phyloP scores from a whole-genome alignment of 2,113 vertebrate genomes.

The Gallinago jamesoni region DNA sequence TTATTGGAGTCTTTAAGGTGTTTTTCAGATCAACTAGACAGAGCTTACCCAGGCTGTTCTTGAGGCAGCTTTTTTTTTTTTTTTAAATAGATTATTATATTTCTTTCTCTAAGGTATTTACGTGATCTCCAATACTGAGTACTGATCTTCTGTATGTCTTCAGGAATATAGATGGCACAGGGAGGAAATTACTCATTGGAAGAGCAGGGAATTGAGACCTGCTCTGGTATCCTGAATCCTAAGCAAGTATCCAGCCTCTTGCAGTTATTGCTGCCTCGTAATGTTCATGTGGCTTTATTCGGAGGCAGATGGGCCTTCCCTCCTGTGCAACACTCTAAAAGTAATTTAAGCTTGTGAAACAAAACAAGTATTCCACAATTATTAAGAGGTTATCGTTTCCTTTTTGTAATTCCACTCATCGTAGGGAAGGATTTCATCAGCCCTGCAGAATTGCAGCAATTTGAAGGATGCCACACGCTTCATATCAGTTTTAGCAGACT shows the following conservation, averaged over 20 bases:
- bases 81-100: constrained; percentile 8
- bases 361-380: constrained; percentile 22
- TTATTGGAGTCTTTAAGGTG: constrained; percentile 42
- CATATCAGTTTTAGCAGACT: not conserved
- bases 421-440: constrained; percentile 4
- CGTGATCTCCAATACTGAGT: not conserved
- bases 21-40: constrained; percentile 19
- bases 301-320: constrained; percentile 12
- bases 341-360: constrained; percentile 50
- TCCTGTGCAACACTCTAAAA: not conserved
- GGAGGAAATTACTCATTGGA: not conserved
- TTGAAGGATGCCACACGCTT: not conserved
- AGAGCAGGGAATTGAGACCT: constrained; percentile 25
- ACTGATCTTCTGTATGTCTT: constrained; percentile 8
- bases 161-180: not conserved
- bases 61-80: not conserved
- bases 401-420: not conserved
- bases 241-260: not conserved
- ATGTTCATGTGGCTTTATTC: not conserved
- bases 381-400: constrained; percentile 20
- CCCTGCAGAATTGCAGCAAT: not conserved
- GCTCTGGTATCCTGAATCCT: not conserved
- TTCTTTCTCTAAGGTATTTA: constrained; percentile 35
- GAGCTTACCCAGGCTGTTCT: not conserved
- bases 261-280: not conserved